Conservation (phyloP, 2,113 vertebrate genomes). For the Phrynocephalus versicolor region DNA sequence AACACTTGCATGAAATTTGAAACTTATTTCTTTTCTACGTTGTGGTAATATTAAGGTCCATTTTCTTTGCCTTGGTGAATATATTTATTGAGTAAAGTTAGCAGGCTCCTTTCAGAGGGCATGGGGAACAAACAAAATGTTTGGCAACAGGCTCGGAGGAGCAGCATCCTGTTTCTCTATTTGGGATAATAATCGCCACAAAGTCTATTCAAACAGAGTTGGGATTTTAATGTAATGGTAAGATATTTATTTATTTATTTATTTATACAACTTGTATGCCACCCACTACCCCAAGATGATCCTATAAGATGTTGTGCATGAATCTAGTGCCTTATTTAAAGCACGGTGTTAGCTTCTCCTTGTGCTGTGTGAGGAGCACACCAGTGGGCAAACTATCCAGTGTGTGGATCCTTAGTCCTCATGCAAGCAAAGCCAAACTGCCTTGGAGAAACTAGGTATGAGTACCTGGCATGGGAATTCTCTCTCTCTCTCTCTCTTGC, state of each 20-base stretch:
- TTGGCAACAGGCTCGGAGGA: background rate
- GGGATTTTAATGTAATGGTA: background rate
- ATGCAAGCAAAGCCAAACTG: background rate
- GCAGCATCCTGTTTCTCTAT: background rate
- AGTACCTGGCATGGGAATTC: background rate
- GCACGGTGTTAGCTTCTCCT: background rate
- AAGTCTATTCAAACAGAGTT: background rate
- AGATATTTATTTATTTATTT: too few species aligned
- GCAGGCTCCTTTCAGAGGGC: background rate
- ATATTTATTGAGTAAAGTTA: background rate
- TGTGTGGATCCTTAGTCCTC: background rate
- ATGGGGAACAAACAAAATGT: background rate
- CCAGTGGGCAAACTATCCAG: background rate
- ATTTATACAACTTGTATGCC: too few species aligned
- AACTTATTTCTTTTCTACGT: slow-evolving; percentile 23
- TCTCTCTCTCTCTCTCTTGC: too few species aligned
- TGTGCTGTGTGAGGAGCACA: background rate
- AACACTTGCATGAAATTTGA: slow-evolving; percentile 43
- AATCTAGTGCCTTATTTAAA: background rate
- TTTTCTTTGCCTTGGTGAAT: background rate
- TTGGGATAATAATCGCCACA: background rate
- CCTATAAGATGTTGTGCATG: too few species aligned
- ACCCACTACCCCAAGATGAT: too few species aligned
- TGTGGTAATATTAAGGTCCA: background rate
- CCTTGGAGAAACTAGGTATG: background rate